phyloP scores from a whole-genome alignment of 2,797 vertebrate species.

The Chanos chanos region DNA sequence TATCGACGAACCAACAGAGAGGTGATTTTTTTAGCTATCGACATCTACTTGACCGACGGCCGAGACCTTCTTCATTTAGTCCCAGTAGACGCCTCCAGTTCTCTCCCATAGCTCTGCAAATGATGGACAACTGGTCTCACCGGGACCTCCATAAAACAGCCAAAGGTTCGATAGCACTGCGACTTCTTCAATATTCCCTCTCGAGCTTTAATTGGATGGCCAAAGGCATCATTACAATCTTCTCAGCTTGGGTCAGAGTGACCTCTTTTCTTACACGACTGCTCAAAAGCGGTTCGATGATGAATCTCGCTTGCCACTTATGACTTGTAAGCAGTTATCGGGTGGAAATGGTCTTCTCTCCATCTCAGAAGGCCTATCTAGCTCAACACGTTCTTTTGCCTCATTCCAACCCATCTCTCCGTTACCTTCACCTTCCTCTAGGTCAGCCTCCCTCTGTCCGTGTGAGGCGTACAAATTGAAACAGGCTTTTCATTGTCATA shows the following conservation, averaged over 20 bases:
- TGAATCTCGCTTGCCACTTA: constrained; percentile 1
- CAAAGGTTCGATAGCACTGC: too few species aligned
- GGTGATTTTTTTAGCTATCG: background rate
- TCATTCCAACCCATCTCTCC: background rate
- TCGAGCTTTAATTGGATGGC: too few species aligned
- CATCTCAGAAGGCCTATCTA: constrained; percentile 1
- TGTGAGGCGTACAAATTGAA: constrained; percentile 52
- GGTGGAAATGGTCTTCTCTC: background rate
- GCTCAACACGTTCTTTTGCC: background rate
- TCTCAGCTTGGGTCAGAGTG: too few species aligned
- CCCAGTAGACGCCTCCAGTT: too few species aligned
- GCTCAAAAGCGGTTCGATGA: too few species aligned
- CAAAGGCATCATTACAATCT: too few species aligned
- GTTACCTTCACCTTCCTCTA: constrained; percentile 43
- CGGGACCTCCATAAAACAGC: too few species aligned
- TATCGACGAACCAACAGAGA: background rate
- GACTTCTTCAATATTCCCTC: too few species aligned
- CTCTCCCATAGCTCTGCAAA: too few species aligned
- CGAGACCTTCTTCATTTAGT: background rate
- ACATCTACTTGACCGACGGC: background rate
- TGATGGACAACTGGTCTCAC: too few species aligned
- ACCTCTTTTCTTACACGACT: too few species aligned
- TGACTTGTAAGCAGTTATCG: background rate
- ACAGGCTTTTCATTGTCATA: constrained; percentile 54
- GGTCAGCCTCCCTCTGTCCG: constrained; percentile 37